Conservation (phyloP, 37 sponge, comb jelly and placozoan genomes). For the Cliona cf. orientalis region DNA sequence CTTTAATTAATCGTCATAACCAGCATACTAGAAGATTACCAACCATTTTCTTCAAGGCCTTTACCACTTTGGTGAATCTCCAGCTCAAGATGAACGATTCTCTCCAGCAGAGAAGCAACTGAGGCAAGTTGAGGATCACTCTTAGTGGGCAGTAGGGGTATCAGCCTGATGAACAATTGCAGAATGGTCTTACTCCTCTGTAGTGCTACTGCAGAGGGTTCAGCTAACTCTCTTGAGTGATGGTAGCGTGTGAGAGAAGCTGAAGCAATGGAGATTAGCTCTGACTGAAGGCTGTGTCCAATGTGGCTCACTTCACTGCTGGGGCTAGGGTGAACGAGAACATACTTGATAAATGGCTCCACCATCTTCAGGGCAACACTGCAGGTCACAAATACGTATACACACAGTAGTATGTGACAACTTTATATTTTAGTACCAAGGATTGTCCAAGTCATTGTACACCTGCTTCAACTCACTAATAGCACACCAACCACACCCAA, state of each 20-base stretch:
- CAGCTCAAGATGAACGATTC: neutral
- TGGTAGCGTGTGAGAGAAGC: neutral
- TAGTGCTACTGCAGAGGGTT: neutral
- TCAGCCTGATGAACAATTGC: neutral
- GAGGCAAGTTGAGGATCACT: constrained; percentile 1
- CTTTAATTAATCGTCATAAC: too few species aligned
- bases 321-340: constrained; percentile 39
- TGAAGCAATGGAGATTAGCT: neutral
- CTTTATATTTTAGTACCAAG: neutral
- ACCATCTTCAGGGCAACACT: constrained; percentile 1
- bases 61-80: neutral
- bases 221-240: neutral
- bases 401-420: neutral
- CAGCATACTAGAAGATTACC: neutral
- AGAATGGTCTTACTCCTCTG: too few species aligned
- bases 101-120: neutral
- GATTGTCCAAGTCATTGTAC: neutral
- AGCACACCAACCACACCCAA: constrained; percentile 16
- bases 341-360: constrained; percentile 41
- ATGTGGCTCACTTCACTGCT: constrained; percentile 8
- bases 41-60: neutral
- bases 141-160: constrained; percentile 9
- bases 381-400: neutral
- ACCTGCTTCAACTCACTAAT: constrained; percentile 6
- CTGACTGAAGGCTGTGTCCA: constrained; percentile 13